Conservation (phyloP, 64 coral and sea anemone species). For the Dendronephthya gigantea region DNA sequence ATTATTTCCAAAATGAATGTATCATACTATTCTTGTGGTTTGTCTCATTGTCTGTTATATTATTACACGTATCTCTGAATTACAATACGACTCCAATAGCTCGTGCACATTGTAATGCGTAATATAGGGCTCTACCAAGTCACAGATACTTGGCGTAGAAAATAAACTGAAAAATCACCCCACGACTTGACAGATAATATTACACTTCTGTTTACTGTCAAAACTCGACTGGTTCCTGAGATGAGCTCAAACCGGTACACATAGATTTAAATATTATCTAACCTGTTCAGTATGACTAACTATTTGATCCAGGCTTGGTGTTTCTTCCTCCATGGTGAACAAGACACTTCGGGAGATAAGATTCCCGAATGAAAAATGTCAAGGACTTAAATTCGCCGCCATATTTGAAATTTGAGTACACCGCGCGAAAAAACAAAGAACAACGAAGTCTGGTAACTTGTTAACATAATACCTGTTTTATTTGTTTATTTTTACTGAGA, state of each 20-base stretch:
- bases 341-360: background rate
- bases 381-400: slow-evolving; percentile 6
- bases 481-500: too few relatives aligned
- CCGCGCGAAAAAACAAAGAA: background rate
- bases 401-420: slow-evolving; percentile 5
- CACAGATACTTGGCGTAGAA: background rate
- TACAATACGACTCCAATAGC: background rate
- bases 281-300: slow-evolving; percentile 12
- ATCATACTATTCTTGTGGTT: background rate
- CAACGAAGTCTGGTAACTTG: background rate
- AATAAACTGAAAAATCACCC: background rate
- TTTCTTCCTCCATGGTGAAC: background rate
- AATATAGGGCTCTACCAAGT: background rate
- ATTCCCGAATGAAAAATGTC: background rate
- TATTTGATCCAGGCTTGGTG: background rate
- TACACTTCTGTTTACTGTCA: background rate
- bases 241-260: background rate
- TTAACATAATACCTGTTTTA: background rate
- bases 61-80: background rate
- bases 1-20: background rate
- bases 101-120: background rate
- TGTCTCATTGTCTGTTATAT: background rate
- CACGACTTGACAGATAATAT: background rate
- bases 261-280: background rate
- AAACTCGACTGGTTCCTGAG: background rate